Percentiles rank a stretch among this genome's conserved stretches.
These are phyloP conservation scores for Manis javanica DNA, from an alignment of 2,797 vertebrate species.

Conservation along the genomic window DNA sequence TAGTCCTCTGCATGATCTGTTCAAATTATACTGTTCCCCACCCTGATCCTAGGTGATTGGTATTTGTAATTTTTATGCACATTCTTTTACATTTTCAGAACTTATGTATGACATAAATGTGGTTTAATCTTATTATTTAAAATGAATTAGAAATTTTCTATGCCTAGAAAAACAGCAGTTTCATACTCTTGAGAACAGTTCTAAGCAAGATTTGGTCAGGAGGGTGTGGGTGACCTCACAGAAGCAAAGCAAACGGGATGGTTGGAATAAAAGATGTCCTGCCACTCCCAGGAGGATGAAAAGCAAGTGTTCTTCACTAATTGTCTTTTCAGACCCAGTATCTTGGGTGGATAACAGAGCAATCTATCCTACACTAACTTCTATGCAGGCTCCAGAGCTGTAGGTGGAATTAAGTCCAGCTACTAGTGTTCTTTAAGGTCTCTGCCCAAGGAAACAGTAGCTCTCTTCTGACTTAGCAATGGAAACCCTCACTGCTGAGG, in stretches of 20 bases:
- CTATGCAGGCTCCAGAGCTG: not conserved
- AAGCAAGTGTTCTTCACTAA: not conserved
- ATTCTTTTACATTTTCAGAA: slow-evolving; percentile 16
- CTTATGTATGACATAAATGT: not conserved
- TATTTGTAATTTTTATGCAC: not conserved
- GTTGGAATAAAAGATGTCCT: not conserved
- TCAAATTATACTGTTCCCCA: not conserved
- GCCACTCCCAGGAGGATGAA: not conserved
- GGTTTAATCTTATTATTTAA: not conserved
- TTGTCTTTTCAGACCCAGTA: not conserved
- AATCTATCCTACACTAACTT: not conserved
- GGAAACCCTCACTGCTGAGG: not conserved
- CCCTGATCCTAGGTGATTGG: not conserved
- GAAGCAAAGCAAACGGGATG: not conserved
- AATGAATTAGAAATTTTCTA: not conserved
- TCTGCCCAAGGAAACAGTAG: not conserved
- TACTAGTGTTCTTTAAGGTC: not conserved
- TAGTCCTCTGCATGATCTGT: not conserved
- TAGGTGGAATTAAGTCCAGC: not conserved
- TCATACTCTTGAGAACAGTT: not conserved
- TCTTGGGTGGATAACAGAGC: not conserved
- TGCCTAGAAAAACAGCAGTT: not conserved
- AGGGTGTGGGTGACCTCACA: not conserved
- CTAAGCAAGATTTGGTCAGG: not conserved
- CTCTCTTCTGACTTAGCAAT: not conserved